Conservation (phyloP, 2,888 invertebrate genomes). For the Emmelina monodactyla region DNA sequence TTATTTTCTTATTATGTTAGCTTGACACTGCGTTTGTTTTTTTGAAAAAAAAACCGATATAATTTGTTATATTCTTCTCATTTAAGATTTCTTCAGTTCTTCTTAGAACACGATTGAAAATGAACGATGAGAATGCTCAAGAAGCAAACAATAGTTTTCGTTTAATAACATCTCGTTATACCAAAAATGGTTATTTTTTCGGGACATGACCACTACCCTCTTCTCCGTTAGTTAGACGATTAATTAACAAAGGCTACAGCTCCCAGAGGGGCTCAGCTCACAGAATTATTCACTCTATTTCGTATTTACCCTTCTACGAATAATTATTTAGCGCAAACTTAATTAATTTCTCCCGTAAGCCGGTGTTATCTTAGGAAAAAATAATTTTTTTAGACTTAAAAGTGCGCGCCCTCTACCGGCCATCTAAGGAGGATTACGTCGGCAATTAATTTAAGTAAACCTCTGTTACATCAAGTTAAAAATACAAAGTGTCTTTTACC, state of each 20-base stretch:
- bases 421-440: conserved; percentile 2
- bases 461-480: neutral
- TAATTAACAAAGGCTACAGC: conserved; percentile 36
- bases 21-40: too few relatives aligned
- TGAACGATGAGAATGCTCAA: too few relatives aligned
- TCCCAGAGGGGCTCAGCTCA: conserved; percentile 27
- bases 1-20: conserved; percentile 26
- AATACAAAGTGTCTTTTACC: neutral
- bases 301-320: conserved; percentile 31
- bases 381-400: conserved; percentile 22
- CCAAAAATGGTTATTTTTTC: neutral
- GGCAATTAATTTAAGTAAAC: conserved; percentile 1
- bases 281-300: conserved; percentile 33
- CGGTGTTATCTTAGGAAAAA: conserved; percentile 24
- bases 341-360: conserved; percentile 32
- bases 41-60: too few relatives aligned
- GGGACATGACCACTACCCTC: neutral
- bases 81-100: too few relatives aligned
- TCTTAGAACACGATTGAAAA: too few relatives aligned
- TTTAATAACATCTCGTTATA: too few relatives aligned
- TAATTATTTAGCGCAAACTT: conserved; percentile 37
- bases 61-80: too few relatives aligned
- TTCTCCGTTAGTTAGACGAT: conserved; percentile 29
- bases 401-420: conserved; percentile 12
- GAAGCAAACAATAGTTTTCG: too few relatives aligned